Evolutionary conservation across 1,140 invertebrate genomes (phyloP), one percentile per base, ranked within the genome.

Genomic region (Brachionus calyciflorus): DNA sequence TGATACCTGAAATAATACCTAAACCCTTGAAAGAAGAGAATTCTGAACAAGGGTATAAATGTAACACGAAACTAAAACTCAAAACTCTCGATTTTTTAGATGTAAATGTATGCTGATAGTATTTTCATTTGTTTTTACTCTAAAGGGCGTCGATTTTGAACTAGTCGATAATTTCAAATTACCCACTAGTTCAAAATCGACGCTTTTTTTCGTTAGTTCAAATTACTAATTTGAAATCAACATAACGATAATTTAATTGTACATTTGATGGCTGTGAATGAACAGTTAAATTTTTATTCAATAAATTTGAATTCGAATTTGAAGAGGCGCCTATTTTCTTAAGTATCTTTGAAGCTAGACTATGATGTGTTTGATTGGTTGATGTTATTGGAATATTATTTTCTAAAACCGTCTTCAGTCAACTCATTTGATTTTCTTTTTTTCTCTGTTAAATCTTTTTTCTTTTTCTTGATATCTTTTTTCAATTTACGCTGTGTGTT

Each of bases 321-420:
- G n/a, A n/a, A n/a, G n/a, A n/a, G n/a, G 51, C 69, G 3, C 69
- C 69, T 2, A 73, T 40, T 73, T 55, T 49, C 26, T 73, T 73
- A 14, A 73, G 46, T 12, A 73, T 28, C 5, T 73, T 73, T 0
- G 37, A 53, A 3, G 46, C 69, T 17, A 49, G 2, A 73, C 46
- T 73, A 17, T 49, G 33, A 49, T 73, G 69, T 12, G 6, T 3
- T 9, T 57, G 3, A 57, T 33, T 33, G n/a, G 7, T 33, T 17
- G 26, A 1, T 28, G 33, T 26, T 7, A 40, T 21, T 26, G 28
- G 46, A 17, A 24, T 7, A 3, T 2, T 41, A 26, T 14, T 49
- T 19, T 73, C 46, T 51, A 48, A 10, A 49, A n/a, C n/a, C n/a
- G n/a, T n/a, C n/a, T n/a, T n/a, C n/a, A n/a, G n/a, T n/a, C n/a